Base-by-base conservation (phyloP, 2,888 invertebrate genomes). In the Aphrophora alni region DNA sequence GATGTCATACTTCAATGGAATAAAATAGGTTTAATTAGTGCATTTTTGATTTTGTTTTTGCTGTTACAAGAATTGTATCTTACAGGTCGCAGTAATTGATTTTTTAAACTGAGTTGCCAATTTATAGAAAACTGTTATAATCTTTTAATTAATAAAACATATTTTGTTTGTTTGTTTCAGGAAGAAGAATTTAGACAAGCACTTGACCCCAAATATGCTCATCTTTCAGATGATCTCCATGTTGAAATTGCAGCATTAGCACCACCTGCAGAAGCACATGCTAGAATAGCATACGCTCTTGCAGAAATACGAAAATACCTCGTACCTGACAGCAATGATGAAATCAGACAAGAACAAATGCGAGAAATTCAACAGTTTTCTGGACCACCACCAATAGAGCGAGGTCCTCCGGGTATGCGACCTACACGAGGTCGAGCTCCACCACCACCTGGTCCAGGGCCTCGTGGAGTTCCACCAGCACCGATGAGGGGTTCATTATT, bases 241-340 rank as follows among this genome's bases (percentile, higher is more conserved):
- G 95, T 97, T 0, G 95, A 97, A 89, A 95, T 98, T 86, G 95
- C 96, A 85, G 96, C 96, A 26, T 96, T 95, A 87, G 97, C 97
- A 28, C 95, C 97, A 24, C 96, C 95, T 0, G 95, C 95, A 0
- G 95, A 95, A 86, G 96, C 95, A 0, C 95, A 97, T 86, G 95
- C 95, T 0, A 91, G 97, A 17, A 95, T 95, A 83, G 95, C 95
- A 21, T 95, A 95, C 86, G 95, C 95, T 1, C 89, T 95, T 83
- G 95, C 95, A 8, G 95, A 95, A 89, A 92, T 95, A 74, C 90
- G 95, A 86, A 91, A 95, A 86, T 95, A 95, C 89, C 89, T 95
- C 85, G 95, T 95, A 84, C 95, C 95, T 88, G 95, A 95, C 87
- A 91, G 92, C 90, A 96, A 97, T 88, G 96, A 96, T 87, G 96